Evolutionary conservation across 2,113 vertebrate species (phyloP).

Genomic region (Regulus satrapa): DNA sequence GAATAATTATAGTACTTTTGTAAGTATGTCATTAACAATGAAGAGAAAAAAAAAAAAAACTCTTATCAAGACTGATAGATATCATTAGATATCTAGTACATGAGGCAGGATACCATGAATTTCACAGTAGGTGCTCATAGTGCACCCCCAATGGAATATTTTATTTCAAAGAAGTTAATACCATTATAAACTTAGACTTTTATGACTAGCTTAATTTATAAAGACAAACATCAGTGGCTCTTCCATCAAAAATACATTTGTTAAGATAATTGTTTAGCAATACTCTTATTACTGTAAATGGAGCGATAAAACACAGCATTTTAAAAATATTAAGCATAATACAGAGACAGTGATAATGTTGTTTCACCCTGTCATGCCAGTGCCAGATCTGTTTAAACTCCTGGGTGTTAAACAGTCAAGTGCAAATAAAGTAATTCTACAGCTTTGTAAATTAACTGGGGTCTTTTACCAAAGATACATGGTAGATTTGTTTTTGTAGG

Average conservation of each 20-base stretch:
- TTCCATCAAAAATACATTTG: background rate
- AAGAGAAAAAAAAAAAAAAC: background rate
- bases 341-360: background rate
- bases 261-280: background rate
- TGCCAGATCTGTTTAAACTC: background rate
- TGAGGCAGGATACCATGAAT: background rate
- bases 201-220: background rate
- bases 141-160: background rate
- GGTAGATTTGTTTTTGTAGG: background rate
- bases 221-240: background rate
- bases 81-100: background rate
- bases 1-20: conserved; percentile 2
- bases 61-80: background rate
- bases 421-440: background rate
- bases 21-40: background rate
- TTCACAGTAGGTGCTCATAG: background rate
- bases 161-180: background rate
- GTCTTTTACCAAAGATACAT: background rate
- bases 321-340: background rate
- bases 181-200: background rate
- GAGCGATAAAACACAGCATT: background rate
- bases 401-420: background rate
- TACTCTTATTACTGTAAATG: background rate
- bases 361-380: background rate
- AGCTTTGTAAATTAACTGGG: background rate